Evolutionary conservation across 2,797 vertebrate species (phyloP).

Genomic region (Chelidonichthys spinosus): DNA sequence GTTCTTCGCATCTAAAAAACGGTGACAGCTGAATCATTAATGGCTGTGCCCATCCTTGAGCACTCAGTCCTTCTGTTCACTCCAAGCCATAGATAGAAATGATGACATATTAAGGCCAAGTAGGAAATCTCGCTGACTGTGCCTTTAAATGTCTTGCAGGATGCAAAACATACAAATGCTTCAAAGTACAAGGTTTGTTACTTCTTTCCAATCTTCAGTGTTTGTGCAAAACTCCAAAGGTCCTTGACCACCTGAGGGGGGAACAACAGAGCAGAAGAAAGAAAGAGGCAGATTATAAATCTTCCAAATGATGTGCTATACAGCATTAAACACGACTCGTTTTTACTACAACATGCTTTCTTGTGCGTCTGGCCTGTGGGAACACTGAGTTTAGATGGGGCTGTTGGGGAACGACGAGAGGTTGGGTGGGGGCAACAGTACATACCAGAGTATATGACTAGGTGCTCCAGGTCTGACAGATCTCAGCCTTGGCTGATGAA

Average conservation of each 20-base stretch:
- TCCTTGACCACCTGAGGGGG: conserved; percentile 85
- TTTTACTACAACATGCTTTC: conserved; percentile 59
- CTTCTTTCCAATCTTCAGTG: conserved; percentile 82
- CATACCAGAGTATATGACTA: conserved; percentile 88
- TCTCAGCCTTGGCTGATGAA: conserved; percentile 83
- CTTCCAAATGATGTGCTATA: conserved; percentile 66
- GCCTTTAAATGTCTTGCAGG: conserved; percentile 75
- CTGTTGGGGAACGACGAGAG: conserved; percentile 68
- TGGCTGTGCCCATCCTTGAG: conserved; percentile 6
- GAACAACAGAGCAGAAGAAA: conserved; percentile 44
- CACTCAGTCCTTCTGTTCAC: conserved; percentile 19
- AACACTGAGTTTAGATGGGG: conserved; percentile 62
- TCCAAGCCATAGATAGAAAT: conserved; percentile 11
- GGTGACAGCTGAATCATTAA: conserved; percentile 27
- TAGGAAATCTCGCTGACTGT: conserved; percentile 71
- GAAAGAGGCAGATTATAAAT: conserved; percentile 54
- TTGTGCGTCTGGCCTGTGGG: conserved; percentile 67
- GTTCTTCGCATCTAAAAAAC: conserved; percentile 36
- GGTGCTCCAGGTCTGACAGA: conserved; percentile 84
- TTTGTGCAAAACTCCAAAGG: conserved; percentile 86
- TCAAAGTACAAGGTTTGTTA: conserved; percentile 50
- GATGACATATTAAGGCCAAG: conserved; percentile 38
- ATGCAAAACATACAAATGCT: conserved; percentile 50
- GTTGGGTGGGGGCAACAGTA: conserved; percentile 77
- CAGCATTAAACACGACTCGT: conserved; percentile 67